A percentile compares a stretch with the other conserved stretches of the same genome.
These are phyloP conservation scores for Pyrocephalus nanus DNA, from an alignment of 2,797 vertebrate genomes.

Conservation along the genomic window DNA sequence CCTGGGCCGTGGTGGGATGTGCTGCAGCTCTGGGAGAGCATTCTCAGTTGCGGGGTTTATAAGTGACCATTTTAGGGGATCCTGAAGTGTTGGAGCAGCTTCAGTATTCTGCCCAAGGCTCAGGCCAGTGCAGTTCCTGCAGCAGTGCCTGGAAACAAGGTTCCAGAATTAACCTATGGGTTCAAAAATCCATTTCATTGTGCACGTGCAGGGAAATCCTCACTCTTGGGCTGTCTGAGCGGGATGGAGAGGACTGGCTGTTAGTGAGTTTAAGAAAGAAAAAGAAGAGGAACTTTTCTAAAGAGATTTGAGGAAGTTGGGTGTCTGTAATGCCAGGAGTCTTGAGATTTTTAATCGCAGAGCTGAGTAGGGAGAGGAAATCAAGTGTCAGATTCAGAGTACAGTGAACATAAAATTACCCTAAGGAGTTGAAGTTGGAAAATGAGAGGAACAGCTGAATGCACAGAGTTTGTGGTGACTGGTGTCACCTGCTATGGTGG, in stretches of 20 bases:
- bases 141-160: neutral
- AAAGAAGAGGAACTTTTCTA: neutral
- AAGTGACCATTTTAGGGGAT: neutral
- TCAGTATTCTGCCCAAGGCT: neutral
- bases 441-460: neutral
- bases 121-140: neutral
- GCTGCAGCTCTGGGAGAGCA: neutral
- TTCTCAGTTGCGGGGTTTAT: accelerated
- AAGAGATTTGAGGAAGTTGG: neutral
- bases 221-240: neutral
- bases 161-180: neutral
- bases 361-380: neutral
- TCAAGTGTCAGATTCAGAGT: neutral
- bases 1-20: neutral
- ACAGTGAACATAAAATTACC: neutral
- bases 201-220: neutral
- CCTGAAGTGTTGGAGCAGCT: neutral
- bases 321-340: neutral
- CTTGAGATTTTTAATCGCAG: neutral
- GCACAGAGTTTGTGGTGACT: neutral
- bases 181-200: neutral
- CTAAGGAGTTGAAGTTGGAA: neutral
- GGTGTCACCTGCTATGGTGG: neutral
- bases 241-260: neutral
- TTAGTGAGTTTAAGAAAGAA: neutral